Evolutionary conservation across 2,113 vertebrate species (phyloP), one percentile per base, ranked within the genome.

Genomic region (Globicephala melas): DNA sequence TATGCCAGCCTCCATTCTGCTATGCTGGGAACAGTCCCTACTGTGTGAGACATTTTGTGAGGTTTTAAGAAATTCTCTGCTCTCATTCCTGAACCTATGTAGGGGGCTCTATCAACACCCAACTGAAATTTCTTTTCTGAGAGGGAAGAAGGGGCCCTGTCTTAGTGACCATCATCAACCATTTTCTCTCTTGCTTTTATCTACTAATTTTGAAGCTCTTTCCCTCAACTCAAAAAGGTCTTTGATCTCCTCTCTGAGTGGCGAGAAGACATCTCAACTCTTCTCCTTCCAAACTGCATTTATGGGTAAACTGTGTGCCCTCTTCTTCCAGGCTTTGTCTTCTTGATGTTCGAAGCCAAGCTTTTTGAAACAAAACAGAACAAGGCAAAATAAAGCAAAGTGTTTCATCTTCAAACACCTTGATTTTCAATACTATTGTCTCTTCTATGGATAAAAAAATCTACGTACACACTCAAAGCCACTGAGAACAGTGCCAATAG

Each of bases 111-210:
- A 23, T 73, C 53, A 70, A 26, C 31, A 50, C 31, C 31, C 9
- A 80, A 31, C 28, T 28, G 28, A 74, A 91, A 41, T 87, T 96
- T 97, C 74, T 73, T 92, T 86, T 71, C 31, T 67, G n/a, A 65
- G 31, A 47, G 7, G 60, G 28, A 68, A 44, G 44, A 71, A 96
- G 21, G 13, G 3, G 23, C 6, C 60, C 13, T 77, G 6, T 91
- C 89, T 94, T 38, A 68, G 62, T 25, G 25, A 74, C 23, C 28
- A 25, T 26, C n/a, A 85, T 25, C 60, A 87, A 68, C 67, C 80
- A 50, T 89, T 92, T 97, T 93, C 60, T 79, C 8, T 87, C 50
- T 88, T 50, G 44, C 53, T 93, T 83, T 79, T 86, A 68, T 87
- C 53, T 91, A n/a, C n/a, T 74, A 80, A 11, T 85, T 94, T 94